These are phyloP conservation scores for Gopherus flavomarginatus DNA, from an alignment of 2,113 vertebrate species.

Conservation along the genomic window DNA sequence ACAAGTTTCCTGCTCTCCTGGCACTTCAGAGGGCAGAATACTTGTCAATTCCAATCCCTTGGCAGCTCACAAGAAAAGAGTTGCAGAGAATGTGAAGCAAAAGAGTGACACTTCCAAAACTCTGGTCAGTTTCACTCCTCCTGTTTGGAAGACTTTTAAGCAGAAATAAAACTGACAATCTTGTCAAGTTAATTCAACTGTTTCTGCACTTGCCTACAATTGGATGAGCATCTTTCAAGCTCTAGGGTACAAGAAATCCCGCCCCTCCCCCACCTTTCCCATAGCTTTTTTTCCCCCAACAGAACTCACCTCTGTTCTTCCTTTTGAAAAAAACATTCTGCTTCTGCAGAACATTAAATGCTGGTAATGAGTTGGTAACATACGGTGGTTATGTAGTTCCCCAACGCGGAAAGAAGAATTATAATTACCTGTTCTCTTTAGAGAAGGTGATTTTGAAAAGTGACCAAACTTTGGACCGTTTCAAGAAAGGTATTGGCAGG, in stretches of 20 bases:
- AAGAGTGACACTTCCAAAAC: background rate
- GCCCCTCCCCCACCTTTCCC: background rate
- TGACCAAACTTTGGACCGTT: conserved; percentile 50
- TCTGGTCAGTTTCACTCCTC: conserved; percentile 2
- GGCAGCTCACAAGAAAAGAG: conserved; percentile 15
- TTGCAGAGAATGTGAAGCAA: background rate
- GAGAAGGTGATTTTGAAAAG: conserved; percentile 39
- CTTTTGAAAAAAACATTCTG: background rate
- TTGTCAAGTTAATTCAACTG: background rate
- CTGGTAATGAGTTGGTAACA: conserved; percentile 17
- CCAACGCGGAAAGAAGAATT: conserved; percentile 19
- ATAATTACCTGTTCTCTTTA: conserved; percentile 26
- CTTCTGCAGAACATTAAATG: background rate
- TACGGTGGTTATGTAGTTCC: conserved; percentile 14
- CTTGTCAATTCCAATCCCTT: conserved; percentile 8
- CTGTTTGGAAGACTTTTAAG: conserved; percentile 21
- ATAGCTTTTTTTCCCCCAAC: background rate
- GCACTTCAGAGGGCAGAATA: background rate
- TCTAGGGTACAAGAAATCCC: background rate
- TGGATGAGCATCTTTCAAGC: background rate
- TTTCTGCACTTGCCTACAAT: background rate
- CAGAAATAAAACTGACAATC: background rate
- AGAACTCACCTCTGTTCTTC: background rate
- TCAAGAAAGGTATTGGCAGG: conserved; percentile 57
- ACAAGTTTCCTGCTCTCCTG: conserved; percentile 11